Evolutionary conservation across 1,140 invertebrate species (phyloP), one percentile per base, ranked within the genome.

Genomic region (Saccostrea glomerata): DNA sequence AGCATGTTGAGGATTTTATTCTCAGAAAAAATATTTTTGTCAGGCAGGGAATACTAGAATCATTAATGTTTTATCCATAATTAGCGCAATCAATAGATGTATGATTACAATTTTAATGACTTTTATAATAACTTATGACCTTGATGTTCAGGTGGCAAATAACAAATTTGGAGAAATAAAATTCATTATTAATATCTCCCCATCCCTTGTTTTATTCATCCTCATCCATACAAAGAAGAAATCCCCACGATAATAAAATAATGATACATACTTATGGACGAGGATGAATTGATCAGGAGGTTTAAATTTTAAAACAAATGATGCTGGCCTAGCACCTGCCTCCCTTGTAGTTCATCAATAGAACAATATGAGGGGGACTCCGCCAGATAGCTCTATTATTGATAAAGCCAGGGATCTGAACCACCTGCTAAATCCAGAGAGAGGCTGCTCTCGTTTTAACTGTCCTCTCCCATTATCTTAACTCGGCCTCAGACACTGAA

Each of bases 381-480:
- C 1, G 25, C 30, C 70, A 77, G 70, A 77, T 36, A 73, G 9
- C 25, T 77, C 36, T 47, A 47, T 36, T 30, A 77, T 77, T 77
- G 70, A 77, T 77, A 30, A 77, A 30, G 7, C 30, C 30, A 20
- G 23, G 13, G 23, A 40, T 15, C 15, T 25, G 25, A 77, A 36
- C 70, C 70, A 77, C 25, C 70, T 77, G 70, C 70, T 77, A 77
- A 77, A 77, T 77, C 70, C 70, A 77, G 11, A 12, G 70, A 73
- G 66, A 73, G 25, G 25, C 13, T 36, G 11, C 25, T 30, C 70
- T 15, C 23, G 30, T 77, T 73, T 15, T 30, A 25, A 36, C 15
- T 77, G 70, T 77, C 70, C 70, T 25, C 25, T 36, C 25, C 25
- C 25, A 25, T 77, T 77, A 77, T 77, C 23, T 36, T 25, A 25